Evolutionary conservation across 2,113 vertebrate species (phyloP).

Genomic region (Osmerus mordax): DNA sequence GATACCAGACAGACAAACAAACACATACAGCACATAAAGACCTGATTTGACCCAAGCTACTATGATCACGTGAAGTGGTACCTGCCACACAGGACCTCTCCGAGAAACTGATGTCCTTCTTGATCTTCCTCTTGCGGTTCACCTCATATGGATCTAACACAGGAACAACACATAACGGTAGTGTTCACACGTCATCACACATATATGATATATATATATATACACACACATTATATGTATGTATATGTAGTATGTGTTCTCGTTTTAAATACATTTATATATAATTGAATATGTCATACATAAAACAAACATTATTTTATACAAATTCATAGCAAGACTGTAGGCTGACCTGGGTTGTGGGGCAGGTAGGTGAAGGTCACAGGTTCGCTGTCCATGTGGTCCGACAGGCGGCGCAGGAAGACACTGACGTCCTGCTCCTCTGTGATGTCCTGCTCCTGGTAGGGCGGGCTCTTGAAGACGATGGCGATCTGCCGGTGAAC

Average conservation of each 20-base stretch:
- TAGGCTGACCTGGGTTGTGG: constrained; percentile 69
- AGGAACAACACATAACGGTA: background rate
- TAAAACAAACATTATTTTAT: background rate
- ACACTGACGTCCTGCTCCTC: constrained; percentile 80
- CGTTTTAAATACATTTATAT: background rate
- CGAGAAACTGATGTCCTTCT: constrained; percentile 57
- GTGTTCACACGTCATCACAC: background rate
- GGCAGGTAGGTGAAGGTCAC: constrained; percentile 82
- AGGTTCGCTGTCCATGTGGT: constrained; percentile 84
- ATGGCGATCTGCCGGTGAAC: constrained; percentile 93
- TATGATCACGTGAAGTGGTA: constrained; percentile 13
- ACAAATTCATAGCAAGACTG: background rate
- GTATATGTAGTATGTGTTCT: background rate
- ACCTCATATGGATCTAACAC: constrained; percentile 75
- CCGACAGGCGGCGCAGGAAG: constrained; percentile 79
- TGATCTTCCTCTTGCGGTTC: constrained; percentile 71
- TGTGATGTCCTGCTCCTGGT: constrained; percentile 77
- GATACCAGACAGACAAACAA: too few relatives aligned
- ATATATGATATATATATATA: too few relatives aligned
- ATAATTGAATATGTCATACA: background rate
- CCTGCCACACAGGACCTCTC: constrained; percentile 58
- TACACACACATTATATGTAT: background rate
- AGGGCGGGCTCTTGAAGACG: constrained; percentile 86
- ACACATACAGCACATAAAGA: too few relatives aligned
- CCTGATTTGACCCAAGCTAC: background rate